Percentiles rank a stretch among this genome's conserved stretches.
Evolutionary conservation across 2,888 invertebrate genomes (phyloP).

Genomic region (Andrena bicolor): DNA sequence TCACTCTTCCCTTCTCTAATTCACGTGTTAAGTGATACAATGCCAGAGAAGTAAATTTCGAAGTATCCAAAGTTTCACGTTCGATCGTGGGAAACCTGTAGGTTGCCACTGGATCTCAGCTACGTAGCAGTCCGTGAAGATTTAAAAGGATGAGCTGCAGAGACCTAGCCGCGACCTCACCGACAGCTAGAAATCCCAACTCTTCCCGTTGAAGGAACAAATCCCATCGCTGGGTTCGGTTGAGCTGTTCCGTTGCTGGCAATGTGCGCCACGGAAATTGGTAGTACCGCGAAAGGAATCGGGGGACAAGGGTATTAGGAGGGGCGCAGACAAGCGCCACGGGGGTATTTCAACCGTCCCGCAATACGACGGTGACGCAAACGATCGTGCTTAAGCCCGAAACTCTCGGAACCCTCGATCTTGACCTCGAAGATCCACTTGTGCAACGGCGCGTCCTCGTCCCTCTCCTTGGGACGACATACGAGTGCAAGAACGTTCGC

Average conservation of each 20-base stretch:
- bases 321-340: not conserved
- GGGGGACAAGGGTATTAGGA: not conserved
- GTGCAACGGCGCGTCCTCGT: constrained; percentile 65
- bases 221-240: not conserved
- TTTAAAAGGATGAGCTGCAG: no score
- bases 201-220: no score
- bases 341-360: constrained; percentile 47
- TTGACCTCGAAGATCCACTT: constrained; percentile 74
- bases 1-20: not conserved
- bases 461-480: constrained; percentile 74
- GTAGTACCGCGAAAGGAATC: constrained; percentile 7
- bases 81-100: no score
- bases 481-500: constrained; percentile 77
- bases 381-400: constrained; percentile 73
- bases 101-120: no score
- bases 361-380: constrained; percentile 68
- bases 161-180: no score
- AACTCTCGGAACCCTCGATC: constrained; percentile 72
- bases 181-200: not conserved
- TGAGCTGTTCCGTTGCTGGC: not conserved
- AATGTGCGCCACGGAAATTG: constrained; percentile 23
- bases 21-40: no score
- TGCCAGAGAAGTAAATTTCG: no score
- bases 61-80: no score
- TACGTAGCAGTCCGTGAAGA: no score